These are phyloP conservation scores for Chroicocephalus ridibundus DNA, from an alignment of 2,113 vertebrate species.

Conservation along the genomic window DNA sequence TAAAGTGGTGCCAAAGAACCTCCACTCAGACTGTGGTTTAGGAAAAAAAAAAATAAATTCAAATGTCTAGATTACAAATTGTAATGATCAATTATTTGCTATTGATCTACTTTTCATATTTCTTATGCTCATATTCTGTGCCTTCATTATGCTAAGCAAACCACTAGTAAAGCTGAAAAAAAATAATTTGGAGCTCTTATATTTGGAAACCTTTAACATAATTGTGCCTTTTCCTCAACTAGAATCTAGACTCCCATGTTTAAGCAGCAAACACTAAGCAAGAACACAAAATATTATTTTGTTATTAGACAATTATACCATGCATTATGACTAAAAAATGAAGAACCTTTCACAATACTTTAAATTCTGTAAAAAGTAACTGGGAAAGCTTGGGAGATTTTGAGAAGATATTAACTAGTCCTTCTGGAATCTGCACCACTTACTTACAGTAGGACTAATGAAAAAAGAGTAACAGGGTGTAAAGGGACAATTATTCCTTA, in stretches of 20 bases:
- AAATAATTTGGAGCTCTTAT: rapidly evolving
- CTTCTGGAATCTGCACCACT: background rate
- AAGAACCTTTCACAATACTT: background rate
- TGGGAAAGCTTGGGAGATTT: background rate
- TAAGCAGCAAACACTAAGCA: background rate
- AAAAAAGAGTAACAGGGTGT: background rate
- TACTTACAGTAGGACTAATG: background rate
- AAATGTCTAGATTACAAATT: background rate
- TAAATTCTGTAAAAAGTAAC: background rate
- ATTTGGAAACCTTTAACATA: background rate
- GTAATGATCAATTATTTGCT: background rate
- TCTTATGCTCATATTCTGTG: background rate
- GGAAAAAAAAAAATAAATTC: background rate
- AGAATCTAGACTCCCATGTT: background rate
- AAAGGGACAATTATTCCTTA: background rate
- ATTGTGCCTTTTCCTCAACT: background rate
- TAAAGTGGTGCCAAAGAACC: background rate
- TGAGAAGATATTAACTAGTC: background rate
- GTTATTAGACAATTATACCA: background rate
- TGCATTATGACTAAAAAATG: background rate
- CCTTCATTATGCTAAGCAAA: background rate
- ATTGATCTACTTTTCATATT: background rate
- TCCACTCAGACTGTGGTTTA: background rate
- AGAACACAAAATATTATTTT: background rate
- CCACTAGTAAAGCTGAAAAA: background rate